Evolutionary conservation across 1,140 invertebrate genomes (phyloP), one percentile per base, ranked within the genome.

Genomic region (Papilio dardanus): DNA sequence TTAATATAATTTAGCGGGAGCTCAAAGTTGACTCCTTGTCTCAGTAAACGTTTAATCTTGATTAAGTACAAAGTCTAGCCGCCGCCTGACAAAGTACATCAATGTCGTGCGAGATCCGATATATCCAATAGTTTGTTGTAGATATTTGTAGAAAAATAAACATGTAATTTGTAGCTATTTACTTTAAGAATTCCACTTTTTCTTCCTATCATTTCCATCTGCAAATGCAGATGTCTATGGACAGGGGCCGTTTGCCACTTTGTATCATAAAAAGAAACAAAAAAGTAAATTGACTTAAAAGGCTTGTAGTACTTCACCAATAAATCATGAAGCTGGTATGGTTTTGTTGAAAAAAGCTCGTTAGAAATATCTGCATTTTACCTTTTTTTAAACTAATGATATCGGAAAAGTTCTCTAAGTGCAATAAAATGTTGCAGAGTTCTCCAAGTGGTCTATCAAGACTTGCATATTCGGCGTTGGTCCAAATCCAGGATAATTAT

Each of bases 61-160:
- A 73, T 73, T 73, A 73, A 73, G 50, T 31, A 73, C 68, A 71
- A 31, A 71, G 68, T 50, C 24, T 42, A 40, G 68, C 68, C 68
- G 37, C 42, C 31, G 14, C 21, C 37, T 28, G 30, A 16, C 14
- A 50, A 50, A 71, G 24, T 50, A 24, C 68, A 71, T 50, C 68
- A 71, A 71, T 5, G 68, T 71, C 68, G 35, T 62, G 5, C 24
- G 54, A 12, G 21, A 28, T 62, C 21, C 21, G 12, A 62, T 54
- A 54, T 54, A 54, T 54, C 19, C 50, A 21, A 54, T 24, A 21
- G 21, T 54, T 24, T 54, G 50, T 54, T 54, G 21, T 1, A 21
- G 50, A 54, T 24, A 54, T n/a, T 24, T 54, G 16, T 54, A 54
- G 21, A 24, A 46, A 46, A n/a, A 46, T 46, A 46, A n/a, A 46